Base-by-base conservation (phyloP, 2,113 vertebrate species). In the Rutilus rutilus region DNA sequence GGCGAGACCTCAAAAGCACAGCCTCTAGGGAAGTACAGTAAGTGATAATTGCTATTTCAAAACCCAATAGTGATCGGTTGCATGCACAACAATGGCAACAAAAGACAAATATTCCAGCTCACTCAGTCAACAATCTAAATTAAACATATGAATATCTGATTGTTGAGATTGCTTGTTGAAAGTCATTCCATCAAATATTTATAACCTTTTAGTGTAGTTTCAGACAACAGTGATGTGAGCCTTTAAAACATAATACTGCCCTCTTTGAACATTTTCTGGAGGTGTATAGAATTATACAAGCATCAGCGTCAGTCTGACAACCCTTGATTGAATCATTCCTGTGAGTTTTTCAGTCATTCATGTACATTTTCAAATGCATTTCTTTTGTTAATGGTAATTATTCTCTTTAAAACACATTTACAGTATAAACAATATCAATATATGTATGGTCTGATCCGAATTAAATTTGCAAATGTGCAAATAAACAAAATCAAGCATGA, bases 1-100 rank as follows among this genome's bases (percentile, higher is more conserved):
- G 64, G 60, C 11, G 17, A 52, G 45, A 69, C 64, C 42, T 33
- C 64, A 82, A 81, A 42, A 81, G 78, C 39, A 65, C 25, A 64
- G 39, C 45, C 30, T 67, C 11, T 9, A 14, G n/a, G 15, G n/a
- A 80, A 64, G 59, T n/a, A n/a, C n/a, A n/a, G n/a, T 23, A 62
- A 62, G 57, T 62, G 21, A 42, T 79, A 45, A 79, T 27, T 79
- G 21, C n/a, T 47, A 7, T 81, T 81, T 47, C 39, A 30, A 64
- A 80, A 80, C n/a, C 8, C 59, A 80, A 65, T 80, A 64, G 39
- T 17, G 59, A 65, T 81, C 15, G 4, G n/a, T 64, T 21, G 39
- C 15, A 47, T 47, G 57, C 78, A 81, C 17, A 65, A 64, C 39
- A 81, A 30, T 47, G 8, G 14, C 9, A 79, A 64, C 33, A 62